These are phyloP conservation scores for Macrophya annulata DNA, from an alignment of 2,888 invertebrate species.

Conservation along the genomic window DNA sequence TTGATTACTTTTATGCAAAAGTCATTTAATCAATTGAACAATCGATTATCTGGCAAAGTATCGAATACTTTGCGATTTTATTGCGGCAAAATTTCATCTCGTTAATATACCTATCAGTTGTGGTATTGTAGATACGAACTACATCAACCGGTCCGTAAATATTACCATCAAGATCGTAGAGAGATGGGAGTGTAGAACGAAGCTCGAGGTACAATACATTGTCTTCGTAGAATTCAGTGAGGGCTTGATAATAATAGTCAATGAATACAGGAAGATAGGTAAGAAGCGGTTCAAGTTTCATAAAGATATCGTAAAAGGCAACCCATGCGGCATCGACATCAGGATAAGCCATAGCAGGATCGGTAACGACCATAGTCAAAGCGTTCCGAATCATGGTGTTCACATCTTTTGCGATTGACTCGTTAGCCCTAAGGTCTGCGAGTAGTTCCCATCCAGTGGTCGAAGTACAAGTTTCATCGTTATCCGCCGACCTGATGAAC, in stretches of 20 bases:
- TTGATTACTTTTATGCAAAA: neutral
- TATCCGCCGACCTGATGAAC: constrained; percentile 63
- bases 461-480: constrained; percentile 76
- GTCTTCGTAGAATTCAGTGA: constrained; percentile 84
- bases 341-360: constrained; percentile 81
- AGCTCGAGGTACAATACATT: constrained; percentile 88
- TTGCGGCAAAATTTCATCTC: neutral
- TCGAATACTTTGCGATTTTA: no score
- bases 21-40: no score
- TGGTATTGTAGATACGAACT: constrained; percentile 82
- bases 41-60: no score
- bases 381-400: constrained; percentile 81
- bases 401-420: constrained; percentile 76
- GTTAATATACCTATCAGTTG: constrained; percentile 78
- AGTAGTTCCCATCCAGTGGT: constrained; percentile 69
- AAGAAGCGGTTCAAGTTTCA: constrained; percentile 81
- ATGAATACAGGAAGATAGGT: constrained; percentile 85
- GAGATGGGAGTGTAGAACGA: constrained; percentile 83
- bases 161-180: constrained; percentile 86
- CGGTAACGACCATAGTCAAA: constrained; percentile 82
- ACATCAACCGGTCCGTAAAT: constrained; percentile 82
- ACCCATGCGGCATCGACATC: constrained; percentile 84
- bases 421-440: constrained; percentile 65
- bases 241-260: constrained; percentile 84
- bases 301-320: constrained; percentile 82